These are phyloP conservation scores for Poeciliopsis occidentalis DNA, from an alignment of 2,113 vertebrate species.

Conservation along the genomic window DNA sequence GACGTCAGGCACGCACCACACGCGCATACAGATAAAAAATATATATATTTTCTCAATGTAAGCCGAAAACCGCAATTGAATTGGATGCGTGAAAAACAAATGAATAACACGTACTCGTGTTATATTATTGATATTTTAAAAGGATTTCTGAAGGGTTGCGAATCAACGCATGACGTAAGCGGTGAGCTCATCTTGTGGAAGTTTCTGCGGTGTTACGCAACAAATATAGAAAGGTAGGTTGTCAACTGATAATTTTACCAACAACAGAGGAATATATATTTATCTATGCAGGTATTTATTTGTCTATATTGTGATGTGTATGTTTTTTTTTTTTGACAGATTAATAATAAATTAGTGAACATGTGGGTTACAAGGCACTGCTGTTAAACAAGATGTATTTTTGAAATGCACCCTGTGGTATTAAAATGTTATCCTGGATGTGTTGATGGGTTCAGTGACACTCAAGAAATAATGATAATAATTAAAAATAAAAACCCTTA, in stretches of 20 bases:
- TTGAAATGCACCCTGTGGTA: no score
- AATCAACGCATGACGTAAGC: background rate
- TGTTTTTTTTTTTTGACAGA: no score
- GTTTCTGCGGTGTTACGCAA: background rate
- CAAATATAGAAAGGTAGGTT: background rate
- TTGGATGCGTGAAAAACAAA: background rate
- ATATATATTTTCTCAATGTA: no score
- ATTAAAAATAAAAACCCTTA: background rate
- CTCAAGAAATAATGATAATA: background rate
- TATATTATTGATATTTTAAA: background rate
- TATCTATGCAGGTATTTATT: no score
- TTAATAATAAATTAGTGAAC: no score
- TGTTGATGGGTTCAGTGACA: background rate
- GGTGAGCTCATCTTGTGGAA: background rate
- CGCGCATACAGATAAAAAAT: no score
- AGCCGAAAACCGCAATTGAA: background rate
- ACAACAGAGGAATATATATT: no score
- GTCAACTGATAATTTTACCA: background rate
- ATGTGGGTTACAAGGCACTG: no score
- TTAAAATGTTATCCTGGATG: no score
- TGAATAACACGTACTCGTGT: background rate
- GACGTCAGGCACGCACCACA: slow-evolving; percentile 29
- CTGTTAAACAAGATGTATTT: no score
- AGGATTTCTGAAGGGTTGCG: background rate
- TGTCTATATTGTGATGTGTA: no score